Percentiles rank a stretch among this genome's conserved stretches.
These are phyloP conservation scores for Scolopax bukidnonensis DNA, from an alignment of 2,797 vertebrate genomes.

Conservation along the genomic window DNA sequence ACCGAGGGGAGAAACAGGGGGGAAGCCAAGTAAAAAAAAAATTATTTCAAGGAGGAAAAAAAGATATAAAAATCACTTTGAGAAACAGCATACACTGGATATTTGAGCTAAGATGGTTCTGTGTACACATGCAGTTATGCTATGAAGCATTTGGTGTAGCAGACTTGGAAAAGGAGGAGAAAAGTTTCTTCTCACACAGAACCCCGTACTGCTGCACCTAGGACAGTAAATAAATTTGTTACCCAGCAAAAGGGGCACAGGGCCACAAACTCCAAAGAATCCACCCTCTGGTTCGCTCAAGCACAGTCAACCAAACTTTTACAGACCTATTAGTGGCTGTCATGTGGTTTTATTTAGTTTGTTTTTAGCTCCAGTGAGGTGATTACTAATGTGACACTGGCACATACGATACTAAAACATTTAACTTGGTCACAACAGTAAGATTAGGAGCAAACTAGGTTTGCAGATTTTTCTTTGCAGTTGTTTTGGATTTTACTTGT, in stretches of 20 bases:
- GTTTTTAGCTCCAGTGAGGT: neutral
- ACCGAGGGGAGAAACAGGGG: rapidly evolving
- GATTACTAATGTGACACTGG: neutral
- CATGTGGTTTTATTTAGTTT: neutral
- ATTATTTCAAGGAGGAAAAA: neutral
- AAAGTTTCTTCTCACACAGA: neutral
- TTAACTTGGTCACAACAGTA: neutral
- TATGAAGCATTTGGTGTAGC: neutral
- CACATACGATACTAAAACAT: neutral
- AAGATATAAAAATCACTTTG: neutral
- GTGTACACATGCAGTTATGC: neutral
- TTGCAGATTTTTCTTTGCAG: neutral
- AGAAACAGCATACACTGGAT: neutral
- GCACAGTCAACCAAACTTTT: neutral
- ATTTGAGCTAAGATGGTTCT: neutral
- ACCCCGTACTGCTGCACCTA: neutral
- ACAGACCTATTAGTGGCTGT: neutral
- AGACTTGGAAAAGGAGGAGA: neutral
- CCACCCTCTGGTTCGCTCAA: neutral
- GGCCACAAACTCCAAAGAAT: neutral
- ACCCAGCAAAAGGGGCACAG: neutral
- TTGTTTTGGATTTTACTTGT: neutral
- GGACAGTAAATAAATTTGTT: neutral
- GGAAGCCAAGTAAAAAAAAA: neutral
- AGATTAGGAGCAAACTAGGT: neutral